Base-by-base conservation (phyloP, 35 echinoderm and acorn worm genomes). In the Acanthaster planci region DNA sequence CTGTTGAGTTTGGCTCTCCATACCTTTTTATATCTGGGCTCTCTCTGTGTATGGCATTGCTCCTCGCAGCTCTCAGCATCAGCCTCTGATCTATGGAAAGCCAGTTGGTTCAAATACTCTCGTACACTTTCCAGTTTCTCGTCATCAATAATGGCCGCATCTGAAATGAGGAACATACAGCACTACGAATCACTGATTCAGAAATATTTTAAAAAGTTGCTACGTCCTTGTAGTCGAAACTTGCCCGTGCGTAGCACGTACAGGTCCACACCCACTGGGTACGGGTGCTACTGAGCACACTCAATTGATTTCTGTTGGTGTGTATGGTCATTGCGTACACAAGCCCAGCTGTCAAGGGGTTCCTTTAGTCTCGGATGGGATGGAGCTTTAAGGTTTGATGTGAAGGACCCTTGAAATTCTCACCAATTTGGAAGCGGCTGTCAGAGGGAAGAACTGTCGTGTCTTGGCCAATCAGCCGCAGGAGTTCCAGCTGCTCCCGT, bases 21-120 rank as follows among this genome's bases (percentile, higher is more conserved):
- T 81, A 83, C 81, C 81, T 83, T 83, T 83, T 83, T 83, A 29
- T 83, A 53, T 64, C 52, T 35, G 34, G 81, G 32, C 38, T 42
- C 29, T 34, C 56, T 64, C 21, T 51, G 53, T 58, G 21, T 18
- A 57, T 53, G 35, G 26, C 38, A 27, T 60, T 22, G 29, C 29
- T 83, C 35, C 51, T 81, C 40, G 18, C 19, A 56, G 81, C 81
- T 37, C 30, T 29, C 79, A 52, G 39, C 30, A 47, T 26, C 53
- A 23, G 40, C 40, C 8, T 39, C 50, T 35, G 53, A 35, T 53
- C 15, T 83, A 60, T 60, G 53, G 54, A 59, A 15, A 31, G 56
- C 56, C 53, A 37, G 14, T 38, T 51, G 38, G 29, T 29, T 53
- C 34, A 83, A 58, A 38, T 58, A 83, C 34, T 60, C 56, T 3